Base-by-base conservation (phyloP, 2,113 vertebrate genomes). In the Pygoscelis adeliae region DNA sequence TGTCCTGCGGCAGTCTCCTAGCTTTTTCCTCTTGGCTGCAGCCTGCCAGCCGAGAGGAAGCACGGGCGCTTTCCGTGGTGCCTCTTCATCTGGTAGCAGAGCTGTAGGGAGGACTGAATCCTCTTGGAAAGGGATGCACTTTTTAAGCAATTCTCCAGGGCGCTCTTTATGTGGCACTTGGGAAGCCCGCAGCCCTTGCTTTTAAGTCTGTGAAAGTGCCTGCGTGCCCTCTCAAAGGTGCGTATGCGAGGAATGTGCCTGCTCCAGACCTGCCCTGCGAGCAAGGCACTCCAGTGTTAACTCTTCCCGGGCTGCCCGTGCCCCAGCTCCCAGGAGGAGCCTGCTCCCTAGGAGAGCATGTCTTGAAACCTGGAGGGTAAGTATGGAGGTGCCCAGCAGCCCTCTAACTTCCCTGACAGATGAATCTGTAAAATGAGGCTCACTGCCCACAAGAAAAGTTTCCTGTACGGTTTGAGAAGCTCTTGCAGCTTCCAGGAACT, bases 161-260 rank as follows among this genome's bases (percentile, higher is more conserved):
- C 50, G 18, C 20, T 32, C 17, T 83, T 29, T 30, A 2, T 53
- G 59, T 80, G 53, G 87, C 44, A 30, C 56, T 87, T 46, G 15
- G 73, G 46, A 77, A 94, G 62, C 70, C 52, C 4, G 1, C 9
- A 78, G 49, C 78, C 42, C 5, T 67, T 62, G 77, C 63, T 74
- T 61, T 62, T 34, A 26, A 52, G 73, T 29, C 34, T n/a, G 13
- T 71, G 73, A 5, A 71, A 72, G 76, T 74, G 59, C 83, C 81
- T n/a, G 26, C 81, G 86, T 96, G 93, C 87, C 91, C 82, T 92
- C 47, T 89, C 5, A 0, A 65, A 96, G 96, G 93, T 97, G 94
- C 89, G 87, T 73, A 94, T 94, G 96, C 2, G 5, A 95, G 85
- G 90, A 95, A 93, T 86, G 96, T 91, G 84, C 63, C 85, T 87